Evolutionary conservation across 1,140 invertebrate species (phyloP), one percentile per base, ranked within the genome.

Genomic region (Dendrolimus kikuchii): DNA sequence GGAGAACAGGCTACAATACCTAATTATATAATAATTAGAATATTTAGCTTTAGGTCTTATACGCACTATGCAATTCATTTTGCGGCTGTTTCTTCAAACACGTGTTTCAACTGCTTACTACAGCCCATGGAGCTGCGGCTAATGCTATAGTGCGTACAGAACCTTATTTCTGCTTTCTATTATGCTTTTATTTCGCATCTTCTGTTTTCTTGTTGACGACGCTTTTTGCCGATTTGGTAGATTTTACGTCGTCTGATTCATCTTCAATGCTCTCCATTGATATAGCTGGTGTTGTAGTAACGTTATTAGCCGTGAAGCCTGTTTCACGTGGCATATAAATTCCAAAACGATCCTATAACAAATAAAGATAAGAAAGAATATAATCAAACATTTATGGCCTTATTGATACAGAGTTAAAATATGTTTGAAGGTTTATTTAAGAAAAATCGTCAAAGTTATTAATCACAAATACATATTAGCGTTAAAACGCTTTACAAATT

Each of bases 281-380:
- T 10, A 77, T 62, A 4, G 66, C 70, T 2, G 76, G 75, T 5
- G 78, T 73, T 0, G 63, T 62, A 0, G 81, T 84, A n/a, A 74
- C 55, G 45, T 79, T 81, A 1, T 46, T 8, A 3, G 51, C 51
- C 10, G 40, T 52, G 40, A 44, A 76, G 7, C 52, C 43, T 1
- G 49, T 39, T 5, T 58, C 55, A n/a, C 62, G 52, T 2, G 77
- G 81, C 5, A 79, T 51, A 50, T 84, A 84, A 9, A 84, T 79
- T 6, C 81, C 81, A 41, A 84, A 84, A 39, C 81, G 71, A 51
- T 84, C 81, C 81, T 84, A 60, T 38, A 60, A 66, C 46, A 46
- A 55, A 41, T 40, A 8, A 8, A 37, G 38, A 38, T 9, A 46
- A 23, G 23, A 23, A 23, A 23, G 23, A 23, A 23, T 23, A 23